phyloP scores from a whole-genome alignment of 2,888 invertebrate genomes.

The Ectropis crepuscularia region DNA sequence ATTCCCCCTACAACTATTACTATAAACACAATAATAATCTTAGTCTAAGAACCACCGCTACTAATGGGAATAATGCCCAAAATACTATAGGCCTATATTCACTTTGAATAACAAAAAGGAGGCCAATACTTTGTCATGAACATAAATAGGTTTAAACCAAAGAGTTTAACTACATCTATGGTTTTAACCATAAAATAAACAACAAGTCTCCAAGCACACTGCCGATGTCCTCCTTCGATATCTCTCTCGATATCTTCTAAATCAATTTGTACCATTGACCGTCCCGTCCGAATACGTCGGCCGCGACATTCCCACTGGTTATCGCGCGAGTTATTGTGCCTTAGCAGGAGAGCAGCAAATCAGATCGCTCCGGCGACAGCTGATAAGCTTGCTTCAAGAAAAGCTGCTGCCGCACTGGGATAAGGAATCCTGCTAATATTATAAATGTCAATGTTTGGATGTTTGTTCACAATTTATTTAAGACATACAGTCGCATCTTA shows the following conservation, averaged over 20 bases:
- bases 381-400: slow-evolving; percentile 15
- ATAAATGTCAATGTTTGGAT: too few species aligned
- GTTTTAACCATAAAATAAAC: too few species aligned
- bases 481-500: too few species aligned
- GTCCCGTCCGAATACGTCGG: slow-evolving; percentile 10
- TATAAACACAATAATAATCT: too few species aligned
- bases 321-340: slow-evolving; percentile 21
- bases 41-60: too few species aligned
- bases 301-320: slow-evolving; percentile 6
- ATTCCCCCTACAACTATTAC: too few species aligned
- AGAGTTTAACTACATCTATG: too few species aligned
- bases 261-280: slow-evolving; percentile 17
- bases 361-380: slow-evolving; percentile 26
- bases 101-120: too few species aligned
- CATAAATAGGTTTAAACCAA: background rate
- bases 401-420: background rate
- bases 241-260: slow-evolving; percentile 5
- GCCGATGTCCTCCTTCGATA: slow-evolving; percentile 6
- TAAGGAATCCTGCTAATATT: background rate
- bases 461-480: too few species aligned
- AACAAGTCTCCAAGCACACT: too few species aligned
- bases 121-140: background rate
- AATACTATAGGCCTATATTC: too few species aligned
- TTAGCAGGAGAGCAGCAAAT: slow-evolving; percentile 18
- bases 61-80: too few species aligned